These are phyloP conservation scores for Platyura marginata DNA, from an alignment of 1,140 invertebrate species.

Conservation along the genomic window DNA sequence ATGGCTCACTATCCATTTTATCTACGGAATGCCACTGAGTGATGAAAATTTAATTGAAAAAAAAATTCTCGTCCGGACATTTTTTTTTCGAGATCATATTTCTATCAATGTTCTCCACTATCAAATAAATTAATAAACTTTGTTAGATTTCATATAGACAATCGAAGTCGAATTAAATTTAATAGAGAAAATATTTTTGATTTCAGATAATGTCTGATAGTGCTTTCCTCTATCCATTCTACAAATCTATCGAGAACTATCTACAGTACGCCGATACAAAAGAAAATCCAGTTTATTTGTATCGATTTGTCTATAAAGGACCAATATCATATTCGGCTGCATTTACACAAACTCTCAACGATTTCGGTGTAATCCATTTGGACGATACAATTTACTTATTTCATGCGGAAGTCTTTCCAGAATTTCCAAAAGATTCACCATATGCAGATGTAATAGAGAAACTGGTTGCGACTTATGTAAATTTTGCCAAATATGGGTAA, in stretches of 20 bases:
- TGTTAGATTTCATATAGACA: too few species aligned
- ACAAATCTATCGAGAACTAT: slow-evolving; percentile 11
- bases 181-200: not conserved
- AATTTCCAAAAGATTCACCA: not conserved
- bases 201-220: slow-evolving; percentile 15
- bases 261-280: slow-evolving; percentile 4
- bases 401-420: slow-evolving; percentile 12
- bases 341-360: slow-evolving; percentile 10
- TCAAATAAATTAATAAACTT: too few species aligned
- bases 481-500: slow-evolving; percentile 1
- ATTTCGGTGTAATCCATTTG: slow-evolving; percentile 19
- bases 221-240: slow-evolving; percentile 16
- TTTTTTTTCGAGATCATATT: too few species aligned
- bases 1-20: too few species aligned
- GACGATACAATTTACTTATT: slow-evolving; percentile 22
- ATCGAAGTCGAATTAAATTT: too few species aligned
- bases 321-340: slow-evolving; percentile 12
- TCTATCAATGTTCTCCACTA: too few species aligned
- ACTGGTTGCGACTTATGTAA: not conserved
- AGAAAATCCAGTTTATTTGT: slow-evolving; percentile 13
- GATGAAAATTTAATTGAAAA: too few species aligned
- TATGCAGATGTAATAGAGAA: not conserved
- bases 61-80: too few species aligned
- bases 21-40: too few species aligned
- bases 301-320: slow-evolving; percentile 16